Evolutionary conservation across 2,888 invertebrate genomes (phyloP).

Genomic region (Sabatieria punctata): DNA sequence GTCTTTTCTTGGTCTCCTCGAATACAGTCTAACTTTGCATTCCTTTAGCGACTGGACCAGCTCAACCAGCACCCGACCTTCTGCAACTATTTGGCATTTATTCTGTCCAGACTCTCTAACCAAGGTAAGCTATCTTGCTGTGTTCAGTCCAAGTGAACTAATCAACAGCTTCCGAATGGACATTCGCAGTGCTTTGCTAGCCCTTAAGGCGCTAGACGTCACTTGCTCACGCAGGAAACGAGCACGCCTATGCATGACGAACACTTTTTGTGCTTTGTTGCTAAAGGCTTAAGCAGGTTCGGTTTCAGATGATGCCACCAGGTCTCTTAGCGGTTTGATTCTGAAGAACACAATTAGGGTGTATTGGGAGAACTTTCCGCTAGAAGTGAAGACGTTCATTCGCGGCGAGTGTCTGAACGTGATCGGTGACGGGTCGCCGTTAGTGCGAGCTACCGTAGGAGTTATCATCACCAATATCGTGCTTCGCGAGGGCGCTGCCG

Average conservation of each 20-base stretch:
- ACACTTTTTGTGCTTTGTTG: too few species aligned
- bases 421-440: constrained; percentile 79
- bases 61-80: constrained; percentile 94
- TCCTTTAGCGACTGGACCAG: constrained; percentile 80
- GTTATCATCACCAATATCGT: constrained; percentile 95
- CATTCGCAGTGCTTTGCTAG: too few species aligned
- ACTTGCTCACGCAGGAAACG: too few species aligned
- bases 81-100: constrained; percentile 95
- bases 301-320: constrained; percentile 71
- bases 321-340: constrained; percentile 89
- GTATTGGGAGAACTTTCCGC: constrained; percentile 69
- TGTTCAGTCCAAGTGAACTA: too few species aligned
- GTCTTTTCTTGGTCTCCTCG: too few species aligned
- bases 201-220: too few species aligned
- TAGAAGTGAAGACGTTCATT: constrained; percentile 65
- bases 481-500: constrained; percentile 47
- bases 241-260: too few species aligned
- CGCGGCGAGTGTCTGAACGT: constrained; percentile 87
- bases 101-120: constrained; percentile 74
- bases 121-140: constrained; percentile 54
- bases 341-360: constrained; percentile 93
- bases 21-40: constrained; percentile 10
- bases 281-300: too few species aligned
- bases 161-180: too few species aligned
- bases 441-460: constrained; percentile 80